Evolutionary conservation across 2,797 vertebrate genomes (phyloP), one percentile per base, ranked within the genome.

Genomic region (Acipenser transmontanus): DNA sequence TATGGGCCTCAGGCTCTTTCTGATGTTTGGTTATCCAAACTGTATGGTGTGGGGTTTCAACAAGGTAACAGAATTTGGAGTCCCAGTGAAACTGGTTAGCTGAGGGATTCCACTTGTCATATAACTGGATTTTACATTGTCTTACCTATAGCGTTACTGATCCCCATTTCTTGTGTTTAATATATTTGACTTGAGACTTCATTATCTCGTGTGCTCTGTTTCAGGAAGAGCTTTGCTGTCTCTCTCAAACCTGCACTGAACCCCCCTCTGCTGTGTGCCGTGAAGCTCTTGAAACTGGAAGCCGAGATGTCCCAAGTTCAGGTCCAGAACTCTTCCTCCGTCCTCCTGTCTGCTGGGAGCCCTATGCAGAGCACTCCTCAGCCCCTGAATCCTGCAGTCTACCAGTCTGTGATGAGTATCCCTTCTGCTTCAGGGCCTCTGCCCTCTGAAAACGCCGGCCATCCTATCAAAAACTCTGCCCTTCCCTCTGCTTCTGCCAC

Each of bases 251-350:
- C 78, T 81, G 77, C 82, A 68, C 73, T 79, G 82, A 83, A 85
- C 82, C 78, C 80, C 80, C 20, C 20, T 82, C 84, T 85, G 63
- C 68, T 73, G 67, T 71, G 63, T 70, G 65, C 76, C 76, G 72
- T 73, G 74, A 74, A 81, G 70, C 68, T 75, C 72, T 62, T 57
- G 60, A 59, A 75, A 65, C 82, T 85, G 78, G 85, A 89, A 85
- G 78, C 85, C 66, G 93, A 78, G 82, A 97, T 98, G 95, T 96
- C 95, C 83, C 94, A 98, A 88, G 87, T 95, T 89, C 94, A 98
- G 85, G 94, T 94, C 87, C 94, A 95, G 82, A 87, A 81, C 76
- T 88, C 92, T 74, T 78, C 85, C 80, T 79, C 82, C 71, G 70
- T 82, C 76, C 82, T 88, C 71, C 20, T 34, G 20, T 82, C 88